These are phyloP conservation scores for Sorex araneus DNA, from an alignment of 2,113 vertebrate genomes.

Conservation along the genomic window DNA sequence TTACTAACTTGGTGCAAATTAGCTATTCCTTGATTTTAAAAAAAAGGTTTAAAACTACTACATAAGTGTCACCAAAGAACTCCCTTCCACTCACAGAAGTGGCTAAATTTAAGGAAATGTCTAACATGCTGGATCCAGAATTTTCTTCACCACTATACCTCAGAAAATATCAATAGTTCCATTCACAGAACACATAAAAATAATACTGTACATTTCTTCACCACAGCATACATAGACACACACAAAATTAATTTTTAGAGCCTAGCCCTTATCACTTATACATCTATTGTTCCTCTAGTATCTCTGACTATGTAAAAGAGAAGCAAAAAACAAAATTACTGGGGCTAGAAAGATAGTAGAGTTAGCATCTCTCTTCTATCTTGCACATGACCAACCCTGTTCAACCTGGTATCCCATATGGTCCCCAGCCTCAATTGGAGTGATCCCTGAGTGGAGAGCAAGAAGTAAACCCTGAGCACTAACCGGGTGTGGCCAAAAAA, in stretches of 20 bases:
- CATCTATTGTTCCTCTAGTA: background rate
- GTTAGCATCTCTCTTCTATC: no score
- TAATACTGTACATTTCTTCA: background rate
- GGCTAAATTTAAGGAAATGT: constrained; percentile 8
- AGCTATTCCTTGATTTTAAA: constrained; percentile 38
- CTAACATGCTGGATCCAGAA: background rate
- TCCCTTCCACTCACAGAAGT: background rate
- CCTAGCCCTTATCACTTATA: background rate
- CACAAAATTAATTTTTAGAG: background rate
- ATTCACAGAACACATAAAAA: constrained; percentile 37
- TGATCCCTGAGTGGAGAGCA: no score
- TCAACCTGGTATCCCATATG: no score
- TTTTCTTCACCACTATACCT: background rate
- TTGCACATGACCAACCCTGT: no score
- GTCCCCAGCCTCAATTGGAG: no score
- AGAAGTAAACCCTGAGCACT: no score
- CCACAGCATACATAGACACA: background rate
- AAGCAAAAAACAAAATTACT: background rate
- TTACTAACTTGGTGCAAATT: constrained; percentile 45
- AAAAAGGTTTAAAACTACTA: constrained; percentile 60
- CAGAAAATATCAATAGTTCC: constrained; percentile 11
- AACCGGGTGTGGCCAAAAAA: no score
- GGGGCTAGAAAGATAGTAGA: no score
- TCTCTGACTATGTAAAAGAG: constrained; percentile 20
- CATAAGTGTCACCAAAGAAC: background rate